Percentiles rank a stretch among this genome's conserved stretches.
Evolutionary conservation across 2,113 vertebrate species (phyloP).

Genomic region (Myodes glareolus): DNA sequence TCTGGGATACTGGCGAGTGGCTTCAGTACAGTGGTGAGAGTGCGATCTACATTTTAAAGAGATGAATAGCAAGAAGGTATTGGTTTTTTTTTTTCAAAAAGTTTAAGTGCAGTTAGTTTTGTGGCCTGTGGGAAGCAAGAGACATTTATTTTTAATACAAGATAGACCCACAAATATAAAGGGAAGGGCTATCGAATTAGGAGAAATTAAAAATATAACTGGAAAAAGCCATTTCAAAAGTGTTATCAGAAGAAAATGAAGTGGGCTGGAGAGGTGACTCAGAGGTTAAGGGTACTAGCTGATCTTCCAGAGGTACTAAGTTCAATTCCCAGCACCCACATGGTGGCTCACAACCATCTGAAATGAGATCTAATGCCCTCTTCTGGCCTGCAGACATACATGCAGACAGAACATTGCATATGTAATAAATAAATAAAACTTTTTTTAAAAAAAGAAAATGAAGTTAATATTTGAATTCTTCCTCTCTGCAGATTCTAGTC

Average conservation of each 20-base stretch:
- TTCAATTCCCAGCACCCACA: no score
- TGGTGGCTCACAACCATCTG: no score
- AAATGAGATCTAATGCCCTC: no score
- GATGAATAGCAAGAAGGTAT: conserved; percentile 12
- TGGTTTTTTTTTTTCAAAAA: conserved; percentile 37
- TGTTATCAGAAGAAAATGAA: conserved; percentile 41
- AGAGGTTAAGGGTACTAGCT: no score
- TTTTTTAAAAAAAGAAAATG: no score
- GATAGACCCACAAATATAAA: conserved; percentile 48
- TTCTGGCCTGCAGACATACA: no score
- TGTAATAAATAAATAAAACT: no score
- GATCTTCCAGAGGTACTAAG: no score
- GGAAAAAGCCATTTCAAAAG: background rate
- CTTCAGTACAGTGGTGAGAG: background rate
- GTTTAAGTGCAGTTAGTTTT: conserved; percentile 58
- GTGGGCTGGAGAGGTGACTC: no score
- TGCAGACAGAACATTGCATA: no score
- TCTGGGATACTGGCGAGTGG: background rate
- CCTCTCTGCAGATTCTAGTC: background rate
- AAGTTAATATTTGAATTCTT: conserved; percentile 41
- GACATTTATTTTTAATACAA: conserved; percentile 60
- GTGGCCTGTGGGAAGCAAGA: conserved; percentile 19
- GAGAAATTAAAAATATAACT: conserved; percentile 55
- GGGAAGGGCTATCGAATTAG: background rate
- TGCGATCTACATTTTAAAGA: background rate